Percentiles rank a stretch among this genome's conserved stretches.
Evolutionary conservation across 2,888 invertebrate genomes (phyloP).

Genomic region (Sclerodermus sp.): DNA sequence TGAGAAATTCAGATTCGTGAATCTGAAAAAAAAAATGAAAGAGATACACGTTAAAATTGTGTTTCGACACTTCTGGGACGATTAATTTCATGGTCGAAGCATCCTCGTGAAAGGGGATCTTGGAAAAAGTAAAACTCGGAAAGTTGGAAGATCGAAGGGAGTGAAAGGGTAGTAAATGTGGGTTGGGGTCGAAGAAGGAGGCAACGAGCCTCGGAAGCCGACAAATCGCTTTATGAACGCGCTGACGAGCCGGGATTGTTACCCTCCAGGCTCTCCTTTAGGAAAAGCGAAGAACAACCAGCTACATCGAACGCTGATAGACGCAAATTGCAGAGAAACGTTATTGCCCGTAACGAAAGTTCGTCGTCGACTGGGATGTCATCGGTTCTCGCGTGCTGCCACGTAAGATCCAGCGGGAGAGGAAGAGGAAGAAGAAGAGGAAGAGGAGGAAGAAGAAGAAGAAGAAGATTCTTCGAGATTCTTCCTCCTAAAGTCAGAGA

Average conservation of each 20-base stretch:
- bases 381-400: too few relatives aligned
- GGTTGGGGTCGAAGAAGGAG: conserved; percentile 8
- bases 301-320: conserved; percentile 27
- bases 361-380: conserved; percentile 5
- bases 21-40: too few relatives aligned
- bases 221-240: conserved; percentile 50
- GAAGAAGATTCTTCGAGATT: background rate
- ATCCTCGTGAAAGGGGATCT: background rate
- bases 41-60: too few relatives aligned
- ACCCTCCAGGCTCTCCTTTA: conserved; percentile 24
- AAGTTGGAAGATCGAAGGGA: too few relatives aligned
- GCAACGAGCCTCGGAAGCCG: conserved; percentile 32
- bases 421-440: too few relatives aligned
- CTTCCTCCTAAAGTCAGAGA: too few relatives aligned
- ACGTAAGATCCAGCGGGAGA: too few relatives aligned
- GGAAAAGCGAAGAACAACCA: conserved; percentile 11
- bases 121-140: background rate
- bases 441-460: too few relatives aligned
- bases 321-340: conserved; percentile 40
- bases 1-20: too few relatives aligned
- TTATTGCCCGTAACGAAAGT: conserved; percentile 34
- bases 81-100: too few relatives aligned
- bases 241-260: conserved; percentile 42
- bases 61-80: too few relatives aligned
- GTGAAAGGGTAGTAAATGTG: too few relatives aligned